Percentiles rank a stretch among this genome's conserved stretches.
phyloP scores from a whole-genome alignment of 2,797 vertebrate species.

The Poecile montanus region DNA sequence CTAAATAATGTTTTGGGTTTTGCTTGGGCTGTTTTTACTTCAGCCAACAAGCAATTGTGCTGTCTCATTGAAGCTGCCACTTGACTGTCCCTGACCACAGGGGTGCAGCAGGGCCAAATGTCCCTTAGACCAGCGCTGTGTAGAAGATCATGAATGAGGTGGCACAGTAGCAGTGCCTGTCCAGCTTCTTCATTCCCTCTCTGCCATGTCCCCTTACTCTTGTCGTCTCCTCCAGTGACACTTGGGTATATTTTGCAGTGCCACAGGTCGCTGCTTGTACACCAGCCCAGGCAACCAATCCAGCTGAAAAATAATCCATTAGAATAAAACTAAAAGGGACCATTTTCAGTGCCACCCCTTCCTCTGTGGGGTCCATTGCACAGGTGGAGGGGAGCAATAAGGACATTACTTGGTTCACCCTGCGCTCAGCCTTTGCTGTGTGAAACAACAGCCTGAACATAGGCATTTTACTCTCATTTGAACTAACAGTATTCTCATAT shows the following conservation, averaged over 20 bases:
- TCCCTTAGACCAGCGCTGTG: background rate
- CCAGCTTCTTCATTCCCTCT: background rate
- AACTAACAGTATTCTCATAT: background rate
- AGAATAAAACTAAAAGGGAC: background rate
- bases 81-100: background rate
- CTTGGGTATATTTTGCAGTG: background rate
- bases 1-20: background rate
- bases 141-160: fast-evolving
- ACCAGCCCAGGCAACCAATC: background rate
- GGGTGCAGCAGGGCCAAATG: background rate
- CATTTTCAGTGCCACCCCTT: background rate
- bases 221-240: background rate
- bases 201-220: background rate
- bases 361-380: background rate
- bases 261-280: background rate
- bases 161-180: background rate
- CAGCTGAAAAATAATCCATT: background rate
- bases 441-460: background rate
- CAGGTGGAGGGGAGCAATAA: background rate
- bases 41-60: background rate
- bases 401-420: background rate
- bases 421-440: fast-evolving
- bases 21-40: background rate
- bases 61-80: background rate
- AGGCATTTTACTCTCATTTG: background rate